phyloP scores from a whole-genome alignment of 2,113 vertebrate species.

The Alligator sinensis region DNA sequence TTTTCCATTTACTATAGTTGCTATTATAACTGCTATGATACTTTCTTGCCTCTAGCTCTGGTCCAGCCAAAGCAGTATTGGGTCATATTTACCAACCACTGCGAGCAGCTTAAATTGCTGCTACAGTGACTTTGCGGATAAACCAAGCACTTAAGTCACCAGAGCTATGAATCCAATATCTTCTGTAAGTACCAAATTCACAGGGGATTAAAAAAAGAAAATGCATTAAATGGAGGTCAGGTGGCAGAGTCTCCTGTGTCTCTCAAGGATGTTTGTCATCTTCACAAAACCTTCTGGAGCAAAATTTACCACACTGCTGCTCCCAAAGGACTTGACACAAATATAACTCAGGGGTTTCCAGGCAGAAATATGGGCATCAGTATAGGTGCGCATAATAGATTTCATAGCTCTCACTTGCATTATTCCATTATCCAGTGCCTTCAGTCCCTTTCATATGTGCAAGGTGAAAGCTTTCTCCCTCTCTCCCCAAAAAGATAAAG shows the following conservation, averaged over 20 bases:
- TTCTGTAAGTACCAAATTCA: rapidly evolving
- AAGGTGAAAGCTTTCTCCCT: not conserved
- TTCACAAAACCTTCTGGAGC: not conserved
- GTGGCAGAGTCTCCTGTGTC: rapidly evolving
- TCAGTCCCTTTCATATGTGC: not conserved
- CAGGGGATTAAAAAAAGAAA: not conserved
- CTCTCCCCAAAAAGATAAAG: rapidly evolving
- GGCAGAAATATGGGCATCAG: not conserved
- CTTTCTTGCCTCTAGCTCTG: not conserved
- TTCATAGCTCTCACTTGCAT: not conserved
- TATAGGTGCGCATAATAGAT: rapidly evolving
- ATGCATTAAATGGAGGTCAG: rapidly evolving
- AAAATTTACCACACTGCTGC: not conserved
- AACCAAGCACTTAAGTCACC: not conserved
- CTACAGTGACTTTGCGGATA: not conserved
- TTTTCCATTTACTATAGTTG: too few relatives aligned
- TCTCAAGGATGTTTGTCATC: not conserved
- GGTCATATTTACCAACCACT: not conserved
- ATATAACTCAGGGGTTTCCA: not conserved
- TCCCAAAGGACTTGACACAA: not conserved
- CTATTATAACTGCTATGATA: not conserved
- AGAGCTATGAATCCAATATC: rapidly evolving
- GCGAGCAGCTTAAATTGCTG: not conserved
- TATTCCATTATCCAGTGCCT: not conserved
- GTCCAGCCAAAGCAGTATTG: not conserved